Conservation (phyloP, 2,888 invertebrate species). For the Rhaphigaster nebulosa region DNA sequence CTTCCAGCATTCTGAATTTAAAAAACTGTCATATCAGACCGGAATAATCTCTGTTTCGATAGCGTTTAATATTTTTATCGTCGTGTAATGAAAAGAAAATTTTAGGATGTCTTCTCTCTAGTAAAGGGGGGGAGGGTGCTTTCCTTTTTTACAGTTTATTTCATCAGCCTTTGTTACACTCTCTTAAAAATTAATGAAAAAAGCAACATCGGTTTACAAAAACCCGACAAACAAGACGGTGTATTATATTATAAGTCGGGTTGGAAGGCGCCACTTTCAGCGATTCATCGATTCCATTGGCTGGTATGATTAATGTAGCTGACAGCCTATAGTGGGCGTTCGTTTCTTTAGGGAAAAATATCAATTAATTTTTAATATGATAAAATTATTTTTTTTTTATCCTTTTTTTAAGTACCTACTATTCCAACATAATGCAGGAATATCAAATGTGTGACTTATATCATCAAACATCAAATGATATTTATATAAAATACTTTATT, state of each 20-base stretch:
- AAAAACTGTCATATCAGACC: neutral
- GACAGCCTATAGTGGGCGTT: neutral
- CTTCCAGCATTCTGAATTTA: neutral
- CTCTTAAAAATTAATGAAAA: neutral
- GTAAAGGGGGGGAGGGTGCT: no score
- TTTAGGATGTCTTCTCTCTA: neutral
- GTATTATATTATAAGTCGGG: neutral
- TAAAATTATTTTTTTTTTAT: neutral
- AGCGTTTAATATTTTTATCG: conserved; percentile 5
- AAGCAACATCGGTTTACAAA: neutral
- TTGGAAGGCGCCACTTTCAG: neutral
- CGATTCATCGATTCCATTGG: neutral
- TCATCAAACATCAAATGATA: no score
- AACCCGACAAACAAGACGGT: neutral
- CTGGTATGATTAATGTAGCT: neutral
- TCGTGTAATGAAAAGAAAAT: neutral
- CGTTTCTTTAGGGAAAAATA: neutral
- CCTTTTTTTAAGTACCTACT: no score
- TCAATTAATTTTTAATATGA: neutral
- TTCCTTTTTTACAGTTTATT: neutral
- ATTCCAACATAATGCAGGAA: no score
- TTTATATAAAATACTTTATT: no score
- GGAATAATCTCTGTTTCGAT: neutral
- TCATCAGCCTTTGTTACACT: neutral
- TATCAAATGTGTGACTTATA: no score